Percentiles rank a stretch among this genome's conserved stretches.
These are phyloP conservation scores for Pseudomyrmex sp. DNA, from an alignment of 1,140 invertebrate genomes.

Conservation along the genomic window DNA sequence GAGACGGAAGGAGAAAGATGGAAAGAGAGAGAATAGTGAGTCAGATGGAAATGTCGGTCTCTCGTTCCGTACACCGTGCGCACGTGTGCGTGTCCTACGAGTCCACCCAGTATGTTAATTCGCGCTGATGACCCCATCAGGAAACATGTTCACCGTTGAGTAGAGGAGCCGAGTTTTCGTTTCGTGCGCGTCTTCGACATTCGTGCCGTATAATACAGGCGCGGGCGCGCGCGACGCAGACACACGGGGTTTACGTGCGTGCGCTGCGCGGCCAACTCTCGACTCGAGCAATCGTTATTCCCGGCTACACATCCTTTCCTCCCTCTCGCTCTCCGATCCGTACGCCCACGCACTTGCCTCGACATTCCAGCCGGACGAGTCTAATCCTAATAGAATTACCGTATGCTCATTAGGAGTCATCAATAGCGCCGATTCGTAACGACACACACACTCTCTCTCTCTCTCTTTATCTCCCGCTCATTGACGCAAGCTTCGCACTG, in stretches of 20 bases:
- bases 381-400: slow-evolving; percentile 72
- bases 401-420: slow-evolving; percentile 65
- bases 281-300: slow-evolving; percentile 71
- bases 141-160: slow-evolving; percentile 78
- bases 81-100: slow-evolving; percentile 73
- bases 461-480: background rate
- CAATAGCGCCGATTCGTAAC: slow-evolving; percentile 51
- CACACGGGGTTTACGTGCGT: background rate
- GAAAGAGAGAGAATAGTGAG: slow-evolving; percentile 46
- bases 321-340: slow-evolving; percentile 11
- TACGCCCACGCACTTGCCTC: slow-evolving; percentile 71
- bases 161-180: slow-evolving; percentile 74
- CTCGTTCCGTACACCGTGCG: slow-evolving; percentile 12
- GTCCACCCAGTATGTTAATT: slow-evolving; percentile 81
- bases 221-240: background rate
- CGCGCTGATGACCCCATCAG: slow-evolving; percentile 82
- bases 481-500: background rate
- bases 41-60: slow-evolving; percentile 70
- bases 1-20: background rate
- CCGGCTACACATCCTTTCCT: slow-evolving; percentile 38
- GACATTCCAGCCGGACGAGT: slow-evolving; percentile 68
- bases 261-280: slow-evolving; percentile 58
- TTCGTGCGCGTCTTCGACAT: slow-evolving; percentile 56
- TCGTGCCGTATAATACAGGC: slow-evolving; percentile 51
- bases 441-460: background rate